Conservation (phyloP, 2,113 vertebrate species). For the Sula dactylatra region DNA sequence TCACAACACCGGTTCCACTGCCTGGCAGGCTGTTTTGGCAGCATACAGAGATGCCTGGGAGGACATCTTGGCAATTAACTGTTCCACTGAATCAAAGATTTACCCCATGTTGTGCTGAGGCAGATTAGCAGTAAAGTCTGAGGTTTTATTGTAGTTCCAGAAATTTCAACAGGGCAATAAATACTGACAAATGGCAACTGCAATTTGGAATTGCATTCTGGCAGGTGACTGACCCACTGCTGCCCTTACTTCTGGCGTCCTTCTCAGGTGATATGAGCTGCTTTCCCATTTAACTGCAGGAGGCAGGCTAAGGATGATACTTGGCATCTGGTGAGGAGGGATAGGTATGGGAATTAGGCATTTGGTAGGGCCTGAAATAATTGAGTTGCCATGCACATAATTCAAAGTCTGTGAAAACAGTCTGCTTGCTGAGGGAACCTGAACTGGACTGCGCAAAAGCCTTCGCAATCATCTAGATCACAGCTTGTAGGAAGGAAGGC, state of each 20-base stretch:
- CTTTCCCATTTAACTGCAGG: neutral
- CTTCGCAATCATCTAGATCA: neutral
- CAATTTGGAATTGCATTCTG: neutral
- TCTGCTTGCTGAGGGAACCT: neutral
- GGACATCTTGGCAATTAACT: neutral
- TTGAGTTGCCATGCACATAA: neutral
- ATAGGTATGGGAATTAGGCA: neutral
- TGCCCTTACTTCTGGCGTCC: neutral
- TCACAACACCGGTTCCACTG: neutral
- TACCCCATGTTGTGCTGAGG: neutral
- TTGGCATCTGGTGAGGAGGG: neutral
- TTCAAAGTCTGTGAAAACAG: neutral
- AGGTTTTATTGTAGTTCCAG: neutral
- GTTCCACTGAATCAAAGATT: neutral
- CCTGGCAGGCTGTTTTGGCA: neutral
- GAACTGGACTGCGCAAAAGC: neutral
- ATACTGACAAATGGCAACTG: constrained; percentile 4
- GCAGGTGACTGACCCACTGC: neutral
- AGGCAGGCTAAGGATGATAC: neutral
- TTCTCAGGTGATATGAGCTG: neutral
- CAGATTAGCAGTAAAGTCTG: neutral
- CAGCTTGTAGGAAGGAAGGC: neutral
- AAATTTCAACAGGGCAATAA: neutral
- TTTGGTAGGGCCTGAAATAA: neutral
- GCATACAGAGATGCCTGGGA: neutral